phyloP scores from a whole-genome alignment of 2,113 vertebrate species.

The Indri indri region DNA sequence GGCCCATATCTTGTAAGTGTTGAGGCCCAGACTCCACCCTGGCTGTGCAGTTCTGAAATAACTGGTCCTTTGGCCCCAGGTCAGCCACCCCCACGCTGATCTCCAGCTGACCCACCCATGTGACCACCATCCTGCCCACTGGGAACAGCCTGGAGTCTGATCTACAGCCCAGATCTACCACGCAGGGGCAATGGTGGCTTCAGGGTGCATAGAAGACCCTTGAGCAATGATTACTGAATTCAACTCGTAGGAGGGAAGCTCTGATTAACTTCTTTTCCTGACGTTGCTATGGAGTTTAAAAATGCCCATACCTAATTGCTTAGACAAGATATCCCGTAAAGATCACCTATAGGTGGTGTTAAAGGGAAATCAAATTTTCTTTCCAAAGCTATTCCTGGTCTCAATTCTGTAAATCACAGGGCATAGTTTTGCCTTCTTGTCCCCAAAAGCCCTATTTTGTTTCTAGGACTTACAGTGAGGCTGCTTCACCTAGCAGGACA shows the following conservation, averaged over 20 bases:
- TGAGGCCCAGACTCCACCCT: neutral
- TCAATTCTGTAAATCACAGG: neutral
- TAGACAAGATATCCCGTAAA: neutral
- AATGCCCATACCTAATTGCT: neutral
- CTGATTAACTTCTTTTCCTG: neutral
- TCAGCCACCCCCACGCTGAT: neutral
- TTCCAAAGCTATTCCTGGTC: neutral
- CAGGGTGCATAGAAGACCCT: neutral
- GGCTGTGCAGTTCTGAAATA: neutral
- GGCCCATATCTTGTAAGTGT: neutral
- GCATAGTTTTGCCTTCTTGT: neutral
- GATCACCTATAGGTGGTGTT: neutral
- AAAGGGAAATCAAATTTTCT: neutral
- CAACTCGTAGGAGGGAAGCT: neutral
- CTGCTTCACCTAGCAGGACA: accelerated
- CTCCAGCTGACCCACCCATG: neutral
- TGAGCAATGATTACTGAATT: neutral
- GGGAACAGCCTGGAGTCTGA: neutral
- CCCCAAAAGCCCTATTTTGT: neutral
- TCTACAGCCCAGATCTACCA: neutral
- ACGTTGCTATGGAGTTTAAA: neutral
- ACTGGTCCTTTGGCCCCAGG: neutral
- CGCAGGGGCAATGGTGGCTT: neutral
- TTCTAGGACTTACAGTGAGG: neutral
- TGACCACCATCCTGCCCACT: neutral